Evolutionary conservation across 2,797 vertebrate genomes (phyloP).

Genomic region (Merluccius polli): DNA sequence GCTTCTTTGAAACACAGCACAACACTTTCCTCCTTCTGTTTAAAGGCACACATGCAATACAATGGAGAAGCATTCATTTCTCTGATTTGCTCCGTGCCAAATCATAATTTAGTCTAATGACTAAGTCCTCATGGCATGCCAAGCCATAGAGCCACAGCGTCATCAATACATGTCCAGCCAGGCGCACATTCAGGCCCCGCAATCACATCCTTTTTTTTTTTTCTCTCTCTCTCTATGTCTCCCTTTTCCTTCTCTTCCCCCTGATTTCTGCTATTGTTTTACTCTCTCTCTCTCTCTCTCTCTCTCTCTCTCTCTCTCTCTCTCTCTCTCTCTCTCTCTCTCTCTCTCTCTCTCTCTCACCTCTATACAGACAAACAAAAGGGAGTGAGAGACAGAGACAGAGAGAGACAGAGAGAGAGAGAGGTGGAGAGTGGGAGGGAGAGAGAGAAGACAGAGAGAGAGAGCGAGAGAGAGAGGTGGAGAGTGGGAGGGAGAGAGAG

Average conservation of each 20-base stretch:
- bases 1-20: conserved; percentile 5
- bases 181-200: conserved; percentile 32
- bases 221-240: conserved; percentile 40
- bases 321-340: too few relatives aligned
- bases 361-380: neutral
- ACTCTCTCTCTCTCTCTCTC: too few relatives aligned
- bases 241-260: conserved; percentile 48
- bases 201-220: conserved; percentile 40
- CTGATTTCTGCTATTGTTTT: conserved; percentile 36
- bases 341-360: too few relatives aligned
- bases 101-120: conserved; percentile 33
- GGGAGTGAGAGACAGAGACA: conserved; percentile 2
- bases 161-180: conserved; percentile 64
- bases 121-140: conserved; percentile 38
- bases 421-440: conserved; percentile 44
- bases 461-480: conserved; percentile 30
- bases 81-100: conserved; percentile 29
- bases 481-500: conserved; percentile 17
- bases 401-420: neutral
- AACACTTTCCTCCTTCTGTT: conserved; percentile 3
- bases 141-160: conserved; percentile 47
- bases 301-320: too few relatives aligned
- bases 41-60: conserved; percentile 48
- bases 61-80: conserved; percentile 33
- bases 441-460: conserved; percentile 46